Evolutionary conservation across 2,888 invertebrate species (phyloP).

Genomic region (Idaea dimidiata): DNA sequence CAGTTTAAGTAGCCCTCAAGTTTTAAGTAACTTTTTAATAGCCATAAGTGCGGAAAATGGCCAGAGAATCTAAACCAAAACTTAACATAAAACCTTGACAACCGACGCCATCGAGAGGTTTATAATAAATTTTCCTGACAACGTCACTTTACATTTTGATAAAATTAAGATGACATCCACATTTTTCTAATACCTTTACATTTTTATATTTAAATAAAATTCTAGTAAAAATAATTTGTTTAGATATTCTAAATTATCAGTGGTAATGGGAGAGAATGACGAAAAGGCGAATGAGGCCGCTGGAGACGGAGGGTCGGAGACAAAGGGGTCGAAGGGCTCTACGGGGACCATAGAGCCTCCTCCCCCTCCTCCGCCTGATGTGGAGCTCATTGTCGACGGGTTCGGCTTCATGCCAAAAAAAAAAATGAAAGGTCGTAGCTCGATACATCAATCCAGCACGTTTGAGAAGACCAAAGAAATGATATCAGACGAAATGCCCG

Average conservation of each 20-base stretch:
- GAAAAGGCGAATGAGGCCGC: slow-evolving; percentile 48
- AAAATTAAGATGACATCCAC: not conserved
- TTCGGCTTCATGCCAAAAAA: slow-evolving; percentile 72
- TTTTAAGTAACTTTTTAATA: no score
- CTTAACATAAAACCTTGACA: no score
- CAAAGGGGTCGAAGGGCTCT: slow-evolving; percentile 18
- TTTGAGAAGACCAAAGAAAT: slow-evolving; percentile 36
- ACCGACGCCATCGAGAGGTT: no score
- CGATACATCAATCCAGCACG: slow-evolving; percentile 23
- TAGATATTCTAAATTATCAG: slow-evolving; percentile 36
- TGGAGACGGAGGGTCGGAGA: slow-evolving; percentile 32
- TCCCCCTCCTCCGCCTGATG: slow-evolving; percentile 55
- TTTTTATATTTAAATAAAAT: not conserved
- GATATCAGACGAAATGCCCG: slow-evolving; percentile 33
- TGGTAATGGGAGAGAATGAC: slow-evolving; percentile 48
- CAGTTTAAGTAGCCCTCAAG: no score
- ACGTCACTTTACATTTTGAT: not conserved
- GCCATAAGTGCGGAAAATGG: no score
- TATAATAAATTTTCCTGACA: not conserved
- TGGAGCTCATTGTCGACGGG: slow-evolving; percentile 68
- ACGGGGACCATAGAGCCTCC: slow-evolving; percentile 33
- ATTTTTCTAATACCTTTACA: slow-evolving; percentile 2
- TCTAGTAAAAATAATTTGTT: not conserved
- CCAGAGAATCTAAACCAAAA: no score
- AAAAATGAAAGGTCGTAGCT: not conserved